Conservation (phyloP, 2,113 vertebrate species). For the Lagopus leucura region DNA sequence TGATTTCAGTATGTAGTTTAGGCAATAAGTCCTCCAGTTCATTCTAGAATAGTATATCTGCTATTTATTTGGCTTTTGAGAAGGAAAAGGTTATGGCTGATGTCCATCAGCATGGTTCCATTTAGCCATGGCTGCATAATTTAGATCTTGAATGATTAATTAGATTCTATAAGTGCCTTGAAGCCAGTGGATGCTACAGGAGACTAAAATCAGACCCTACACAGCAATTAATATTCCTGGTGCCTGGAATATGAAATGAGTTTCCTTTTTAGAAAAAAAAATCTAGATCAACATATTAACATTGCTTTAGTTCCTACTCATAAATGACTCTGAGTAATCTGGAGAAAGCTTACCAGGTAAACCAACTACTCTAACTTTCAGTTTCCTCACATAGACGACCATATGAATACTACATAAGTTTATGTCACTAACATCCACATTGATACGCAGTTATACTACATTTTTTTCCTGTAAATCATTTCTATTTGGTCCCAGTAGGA, state of each 20-base stretch:
- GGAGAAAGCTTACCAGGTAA: background rate
- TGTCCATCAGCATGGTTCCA: background rate
- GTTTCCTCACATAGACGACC: background rate
- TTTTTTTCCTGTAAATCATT: background rate
- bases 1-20: background rate
- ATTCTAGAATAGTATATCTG: background rate
- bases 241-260: background rate
- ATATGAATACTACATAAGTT: background rate
- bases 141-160: background rate
- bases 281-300: background rate
- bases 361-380: fast-evolving
- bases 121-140: background rate
- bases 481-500: background rate
- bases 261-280: background rate
- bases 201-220: background rate
- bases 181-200: background rate
- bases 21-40: conserved; percentile 22
- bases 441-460: background rate
- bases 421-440: background rate
- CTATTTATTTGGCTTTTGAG: conserved; percentile 11
- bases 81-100: background rate
- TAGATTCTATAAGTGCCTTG: background rate
- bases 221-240: background rate
- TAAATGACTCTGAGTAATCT: background rate
- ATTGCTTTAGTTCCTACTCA: background rate